Percentiles rank a stretch among this genome's conserved stretches.
Evolutionary conservation across 2,797 vertebrate genomes (phyloP).

Genomic region (Pangasius sanitwongsei): DNA sequence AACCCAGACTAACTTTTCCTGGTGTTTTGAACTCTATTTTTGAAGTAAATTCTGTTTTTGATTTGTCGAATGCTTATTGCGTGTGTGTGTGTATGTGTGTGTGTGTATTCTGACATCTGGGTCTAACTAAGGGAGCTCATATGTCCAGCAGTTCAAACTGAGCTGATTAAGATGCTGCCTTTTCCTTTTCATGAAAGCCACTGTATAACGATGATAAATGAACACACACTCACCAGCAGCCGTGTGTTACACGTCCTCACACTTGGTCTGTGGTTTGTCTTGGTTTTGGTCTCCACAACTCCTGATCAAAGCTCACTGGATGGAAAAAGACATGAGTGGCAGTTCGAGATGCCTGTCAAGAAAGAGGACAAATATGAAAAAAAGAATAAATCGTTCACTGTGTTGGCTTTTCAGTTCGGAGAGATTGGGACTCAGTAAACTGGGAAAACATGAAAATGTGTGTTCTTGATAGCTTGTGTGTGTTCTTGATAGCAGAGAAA

Average conservation of each 20-base stretch:
- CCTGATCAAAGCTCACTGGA: slow-evolving; percentile 42
- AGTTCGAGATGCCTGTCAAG: slow-evolving; percentile 2
- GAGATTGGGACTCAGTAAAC: not conserved
- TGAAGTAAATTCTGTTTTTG: slow-evolving; percentile 25
- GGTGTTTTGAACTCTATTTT: slow-evolving; percentile 23
- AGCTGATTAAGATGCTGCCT: slow-evolving; percentile 29
- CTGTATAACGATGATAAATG: slow-evolving; percentile 71
- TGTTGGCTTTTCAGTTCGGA: not conserved
- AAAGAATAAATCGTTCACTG: not conserved
- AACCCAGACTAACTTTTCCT: not conserved
- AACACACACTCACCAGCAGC: slow-evolving; percentile 26
- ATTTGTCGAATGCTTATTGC: slow-evolving; percentile 25
- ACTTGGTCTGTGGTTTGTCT: slow-evolving; percentile 1
- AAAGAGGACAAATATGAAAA: not conserved
- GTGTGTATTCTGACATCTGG: slow-evolving; percentile 30
- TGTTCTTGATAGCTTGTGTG: not conserved
- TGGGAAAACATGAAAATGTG: not conserved
- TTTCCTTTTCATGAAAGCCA: slow-evolving; percentile 54
- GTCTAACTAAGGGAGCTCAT: slow-evolving; percentile 18
- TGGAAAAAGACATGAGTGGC: not conserved
- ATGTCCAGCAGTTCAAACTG: slow-evolving; percentile 8
- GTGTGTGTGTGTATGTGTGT: slow-evolving; percentile 10
- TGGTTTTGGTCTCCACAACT: not conserved
- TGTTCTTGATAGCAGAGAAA: not conserved
- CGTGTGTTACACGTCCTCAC: not conserved